Base-by-base conservation (phyloP, 2,113 vertebrate genomes). In the Salvelinus alpinus region DNA sequence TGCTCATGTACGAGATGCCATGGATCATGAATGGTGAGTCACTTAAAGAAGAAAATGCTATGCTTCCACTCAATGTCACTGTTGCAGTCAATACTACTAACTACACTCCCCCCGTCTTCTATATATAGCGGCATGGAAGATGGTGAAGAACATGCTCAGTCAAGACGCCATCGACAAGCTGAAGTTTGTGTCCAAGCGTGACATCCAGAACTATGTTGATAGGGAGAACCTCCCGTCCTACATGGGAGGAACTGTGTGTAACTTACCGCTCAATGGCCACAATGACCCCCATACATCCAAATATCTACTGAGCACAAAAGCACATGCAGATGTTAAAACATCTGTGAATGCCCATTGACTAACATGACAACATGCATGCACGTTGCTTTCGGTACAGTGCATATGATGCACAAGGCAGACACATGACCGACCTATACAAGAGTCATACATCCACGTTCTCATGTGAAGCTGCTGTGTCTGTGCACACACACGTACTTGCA, bases 11-110 rank as follows among this genome's bases (percentile, higher is more conserved):
- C 74, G 96, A 96, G 88, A 95, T 97, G 95, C 95, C 96, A 4
- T 97, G 95, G 95, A 95, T 97, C 85, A 95, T 97, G 95, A 97
- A 96, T 0, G 96, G 96, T 96, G 83, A 95, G 95, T 24, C 16
- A 51, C 7, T 31, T 64, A 71, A 20, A 47, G 29, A 70, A 11
- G n/a, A 2, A 59, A 8, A 29, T 13, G 6, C 0, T 54, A 51
- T 13, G 6, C 0, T 54, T 16, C 64, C 4, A 12, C 71, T 18
- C 14, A 44, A 29, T 62, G 13, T 65, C 31, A 22, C 77, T 96
- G 95, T 95, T 90, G 95, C 6, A 68, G 51, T 18, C 29, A 18
- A 44, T 18, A n/a, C 66, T 66, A 34, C 13, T 29, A 66, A 66
- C 29, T 22, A 25, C 48, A 38, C 3, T 34, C 9, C 27, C 8